Evolutionary conservation across 2,888 invertebrate species (phyloP), one percentile per base, ranked within the genome.

Genomic region (Proisotoma minuta): DNA sequence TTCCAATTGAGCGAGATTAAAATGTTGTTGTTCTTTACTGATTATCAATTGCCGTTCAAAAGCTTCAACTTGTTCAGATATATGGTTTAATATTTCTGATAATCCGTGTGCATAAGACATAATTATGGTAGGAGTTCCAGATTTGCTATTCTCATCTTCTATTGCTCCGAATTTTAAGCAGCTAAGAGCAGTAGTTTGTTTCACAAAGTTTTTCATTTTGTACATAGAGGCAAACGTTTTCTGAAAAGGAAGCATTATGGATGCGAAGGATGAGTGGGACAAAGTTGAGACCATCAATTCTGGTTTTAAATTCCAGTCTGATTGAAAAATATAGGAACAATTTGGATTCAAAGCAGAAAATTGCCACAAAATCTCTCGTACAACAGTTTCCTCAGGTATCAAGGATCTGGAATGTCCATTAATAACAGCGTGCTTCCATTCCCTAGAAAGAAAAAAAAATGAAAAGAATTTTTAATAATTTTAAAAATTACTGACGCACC

Each of bases 321-420:
- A 2, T 1, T 56, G 56, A 58, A 69, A 71, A n/a, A 69, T 23
- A 8, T 59, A 52, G 0, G 71, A 71, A 28, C 39, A 29, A 2
- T 26, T 18, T 3, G 59, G 23, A 50, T 28, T 53, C 3, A 65
- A 61, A 23, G 40, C 54, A 10, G 34, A 29, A 47, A 69, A 65
- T 15, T 66, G 60, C 69, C 71, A 71, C 15, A 71, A 40, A n/a
- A 71, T 60, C 53, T 71, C 71, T 20, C 63, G 53, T 15, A 71
- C 60, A 1, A 68, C 47, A 50, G 64, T 65, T 48, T 64, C 58
- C 29, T 66, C 67, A 18, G 52, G 58, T 3, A 62, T 48, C 20
- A 67, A 53, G 1, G 47, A 28, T 5, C 49, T 23, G 2, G 4
- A 10, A 27, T 27, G 27, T 39, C 20, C 10, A 27, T 12, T 29